phyloP scores from a whole-genome alignment of 2,888 invertebrate species.

The Oxyteleia sp. region DNA sequence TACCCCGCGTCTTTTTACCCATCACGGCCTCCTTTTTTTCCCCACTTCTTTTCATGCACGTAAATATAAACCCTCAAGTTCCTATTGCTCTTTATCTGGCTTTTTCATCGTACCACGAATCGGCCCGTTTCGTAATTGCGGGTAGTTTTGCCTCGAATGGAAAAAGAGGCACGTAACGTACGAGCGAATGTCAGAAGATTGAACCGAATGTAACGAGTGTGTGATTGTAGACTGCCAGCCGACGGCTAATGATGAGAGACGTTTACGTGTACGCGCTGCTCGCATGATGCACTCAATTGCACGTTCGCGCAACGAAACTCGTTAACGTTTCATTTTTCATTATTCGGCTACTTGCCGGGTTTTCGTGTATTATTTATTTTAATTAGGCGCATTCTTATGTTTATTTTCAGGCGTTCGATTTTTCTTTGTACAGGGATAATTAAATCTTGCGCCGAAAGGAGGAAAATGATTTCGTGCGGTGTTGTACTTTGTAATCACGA shows the following conservation, averaged over 20 bases:
- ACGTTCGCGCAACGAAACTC: conserved; percentile 55
- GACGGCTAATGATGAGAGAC: conserved; percentile 74
- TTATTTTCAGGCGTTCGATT: too few species aligned
- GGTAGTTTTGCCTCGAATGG: conserved; percentile 72
- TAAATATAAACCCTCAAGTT: conserved; percentile 43
- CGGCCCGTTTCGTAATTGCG: conserved; percentile 76
- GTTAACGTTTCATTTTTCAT: conserved; percentile 67
- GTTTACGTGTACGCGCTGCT: conserved; percentile 58
- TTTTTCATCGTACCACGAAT: conserved; percentile 70
- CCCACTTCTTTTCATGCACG: conserved; percentile 62
- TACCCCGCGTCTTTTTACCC: conserved; percentile 53
- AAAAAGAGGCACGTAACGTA: conserved; percentile 69
- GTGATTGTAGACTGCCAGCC: conserved; percentile 76
- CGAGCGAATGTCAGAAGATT: conserved; percentile 79
- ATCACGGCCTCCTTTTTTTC: conserved; percentile 38
- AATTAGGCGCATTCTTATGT: too few species aligned
- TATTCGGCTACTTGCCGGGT: conserved; percentile 18
- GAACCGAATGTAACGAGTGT: conserved; percentile 78
- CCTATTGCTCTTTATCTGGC: conserved; percentile 68
- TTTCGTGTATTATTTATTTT: too few species aligned
- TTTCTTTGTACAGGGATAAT: too few species aligned
- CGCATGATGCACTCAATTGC: conserved; percentile 56
- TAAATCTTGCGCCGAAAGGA: too few species aligned
- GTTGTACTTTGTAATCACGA: too few species aligned
- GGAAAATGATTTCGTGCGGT: too few species aligned